Conservation (phyloP, 2,113 vertebrate genomes). For the Psittacula cyanocephala region DNA sequence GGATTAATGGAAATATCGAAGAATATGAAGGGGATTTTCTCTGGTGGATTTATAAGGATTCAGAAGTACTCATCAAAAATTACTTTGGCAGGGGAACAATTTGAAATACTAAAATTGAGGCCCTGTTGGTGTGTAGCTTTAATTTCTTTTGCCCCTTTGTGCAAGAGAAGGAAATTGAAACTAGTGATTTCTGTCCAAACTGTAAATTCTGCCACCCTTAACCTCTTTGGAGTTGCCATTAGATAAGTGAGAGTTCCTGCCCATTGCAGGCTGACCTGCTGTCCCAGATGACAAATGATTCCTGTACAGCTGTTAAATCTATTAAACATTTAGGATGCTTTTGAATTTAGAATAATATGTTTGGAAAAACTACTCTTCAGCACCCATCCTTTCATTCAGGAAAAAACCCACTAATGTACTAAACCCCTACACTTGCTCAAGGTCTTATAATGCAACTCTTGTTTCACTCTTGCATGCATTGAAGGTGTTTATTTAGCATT, state of each 20-base stretch:
- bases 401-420: not conserved
- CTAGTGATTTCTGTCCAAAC: not conserved
- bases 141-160: not conserved
- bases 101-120: not conserved
- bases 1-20: not conserved
- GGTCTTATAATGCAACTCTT: not conserved
- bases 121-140: not conserved
- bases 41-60: not conserved
- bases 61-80: not conserved
- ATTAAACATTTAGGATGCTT: not conserved
- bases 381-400: not conserved
- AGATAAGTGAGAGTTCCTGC: not conserved
- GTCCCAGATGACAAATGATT: not conserved
- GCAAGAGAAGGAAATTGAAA: not conserved
- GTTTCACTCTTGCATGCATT: not conserved
- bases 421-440: not conserved
- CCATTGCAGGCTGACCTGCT: not conserved
- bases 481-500: not conserved
- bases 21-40: not conserved
- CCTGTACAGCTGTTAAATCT: not conserved
- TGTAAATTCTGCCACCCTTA: not conserved
- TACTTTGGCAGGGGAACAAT: not conserved
- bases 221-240: not conserved
- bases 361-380: not conserved
- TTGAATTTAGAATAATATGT: not conserved